Evolutionary conservation across 2,113 vertebrate genomes (phyloP), one percentile per base, ranked within the genome.

Genomic region (Cranoglanis bouderius): DNA sequence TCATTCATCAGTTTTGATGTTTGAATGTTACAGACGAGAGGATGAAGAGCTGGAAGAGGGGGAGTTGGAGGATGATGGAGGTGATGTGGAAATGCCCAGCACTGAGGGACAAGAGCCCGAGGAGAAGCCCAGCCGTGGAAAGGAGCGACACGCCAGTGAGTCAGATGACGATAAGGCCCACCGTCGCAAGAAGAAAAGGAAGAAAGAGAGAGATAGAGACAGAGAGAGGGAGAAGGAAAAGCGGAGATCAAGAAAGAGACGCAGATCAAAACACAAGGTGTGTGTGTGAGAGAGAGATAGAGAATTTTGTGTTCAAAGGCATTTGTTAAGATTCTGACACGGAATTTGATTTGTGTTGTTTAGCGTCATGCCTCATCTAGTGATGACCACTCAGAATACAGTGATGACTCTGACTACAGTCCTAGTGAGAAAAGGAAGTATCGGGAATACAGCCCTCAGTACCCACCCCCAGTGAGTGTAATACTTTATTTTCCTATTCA

Each of bases 1-100:
- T 59, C 1, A 35, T 81, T 81, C 8, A 80, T 55, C 3, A 46
- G 38, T 63, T 74, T 59, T 57, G n/a, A 49, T 40, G 21, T 90
- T 84, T 61, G 26, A 55, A 67, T 19, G 87, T 57, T 74, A 61
- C 91, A 97, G 87, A 92, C 96, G 95, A 92, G 98, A 98, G 94
- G 98, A 99, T 94, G 98, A 96, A 3, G 98, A 99, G 90, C 93
- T 99, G 96, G 98, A 99, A 88, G 97, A 98, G 94, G 97, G 97
- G 0, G 97, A 98, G 90, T 91, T 98, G 92, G 97, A 98, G 89
- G 98, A 99, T 29, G 98, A 99, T 0, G 98, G 97, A n/a, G 97
- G 95, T 0, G 98, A 99, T 83, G 93, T 95, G 46, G 94, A 94
- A 83, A 93, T 93, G 55, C 85, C 46, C 92, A 95, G 88, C 75